These are phyloP conservation scores for Rotaria sp. DNA, from an alignment of 2,888 invertebrate genomes.

Conservation along the genomic window DNA sequence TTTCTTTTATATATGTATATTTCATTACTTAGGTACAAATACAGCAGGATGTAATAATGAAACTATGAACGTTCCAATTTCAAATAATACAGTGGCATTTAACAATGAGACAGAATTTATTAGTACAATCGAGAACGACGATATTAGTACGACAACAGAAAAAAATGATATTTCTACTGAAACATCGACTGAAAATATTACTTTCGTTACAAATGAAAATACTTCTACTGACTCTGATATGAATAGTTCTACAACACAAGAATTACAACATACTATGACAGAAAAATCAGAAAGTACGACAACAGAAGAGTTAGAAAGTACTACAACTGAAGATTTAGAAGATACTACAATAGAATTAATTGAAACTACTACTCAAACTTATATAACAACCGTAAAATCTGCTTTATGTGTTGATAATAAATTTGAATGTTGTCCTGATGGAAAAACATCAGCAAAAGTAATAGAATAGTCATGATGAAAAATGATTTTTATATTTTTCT, in stretches of 20 bases:
- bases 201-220: neutral
- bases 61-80: neutral
- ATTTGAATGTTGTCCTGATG: conserved; percentile 41
- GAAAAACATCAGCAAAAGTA: conserved; percentile 36
- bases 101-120: neutral
- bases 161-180: neutral
- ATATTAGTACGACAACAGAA: neutral
- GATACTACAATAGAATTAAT: neutral
- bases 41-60: neutral
- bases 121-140: neutral
- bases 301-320: too few species aligned
- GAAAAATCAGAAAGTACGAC: too few species aligned
- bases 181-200: neutral
- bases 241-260: neutral
- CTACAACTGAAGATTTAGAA: neutral
- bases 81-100: neutral
- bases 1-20: neutral
- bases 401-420: conserved; percentile 34
- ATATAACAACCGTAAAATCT: neutral
- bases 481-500: neutral
- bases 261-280: neutral
- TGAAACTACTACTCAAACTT: neutral
- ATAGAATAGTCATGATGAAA: too few species aligned
- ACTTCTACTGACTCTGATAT: neutral
- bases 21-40: neutral